Conservation (phyloP, 2,888 invertebrate species). For the Ophion ventricosus region DNA sequence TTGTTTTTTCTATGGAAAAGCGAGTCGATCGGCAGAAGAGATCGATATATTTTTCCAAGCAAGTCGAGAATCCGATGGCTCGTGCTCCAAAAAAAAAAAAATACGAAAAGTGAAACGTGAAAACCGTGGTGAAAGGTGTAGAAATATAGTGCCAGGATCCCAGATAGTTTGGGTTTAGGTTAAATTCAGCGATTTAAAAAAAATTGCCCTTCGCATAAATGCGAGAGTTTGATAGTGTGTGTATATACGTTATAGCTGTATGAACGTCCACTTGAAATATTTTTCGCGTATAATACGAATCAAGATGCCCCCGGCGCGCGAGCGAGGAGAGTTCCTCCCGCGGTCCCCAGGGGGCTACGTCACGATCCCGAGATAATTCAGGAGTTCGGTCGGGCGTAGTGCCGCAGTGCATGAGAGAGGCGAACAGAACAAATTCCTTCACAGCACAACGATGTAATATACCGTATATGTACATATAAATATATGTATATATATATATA, state of each 20-base stretch:
- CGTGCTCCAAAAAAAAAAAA: too few species aligned
- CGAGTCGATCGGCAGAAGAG: too few species aligned
- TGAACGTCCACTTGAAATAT: constrained; percentile 62
- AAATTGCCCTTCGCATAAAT: background rate
- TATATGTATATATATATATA: constrained; percentile 18
- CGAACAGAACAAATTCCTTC: constrained; percentile 74
- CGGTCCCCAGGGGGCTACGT: constrained; percentile 65
- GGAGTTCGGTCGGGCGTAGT: constrained; percentile 66
- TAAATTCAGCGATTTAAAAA: constrained; percentile 9
- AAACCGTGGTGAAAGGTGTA: background rate
- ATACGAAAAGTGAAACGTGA: background rate
- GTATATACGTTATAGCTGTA: constrained; percentile 39
- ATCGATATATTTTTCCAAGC: too few species aligned
- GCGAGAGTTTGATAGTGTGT: constrained; percentile 5
- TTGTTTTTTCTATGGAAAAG: too few species aligned
- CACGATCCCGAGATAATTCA: constrained; percentile 67
- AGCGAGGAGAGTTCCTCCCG: constrained; percentile 45
- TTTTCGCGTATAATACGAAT: constrained; percentile 64
- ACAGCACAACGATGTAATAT: constrained; percentile 78
- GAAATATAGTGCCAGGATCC: background rate
- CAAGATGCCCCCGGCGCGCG: constrained; percentile 65
- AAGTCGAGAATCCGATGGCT: too few species aligned
- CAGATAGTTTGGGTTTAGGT: background rate
- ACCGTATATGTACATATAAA: constrained; percentile 68
- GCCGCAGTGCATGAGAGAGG: constrained; percentile 50